Evolutionary conservation across 64 coral and sea anemone species (phyloP).

Genomic region (Hydrozoanthus tunicans): DNA sequence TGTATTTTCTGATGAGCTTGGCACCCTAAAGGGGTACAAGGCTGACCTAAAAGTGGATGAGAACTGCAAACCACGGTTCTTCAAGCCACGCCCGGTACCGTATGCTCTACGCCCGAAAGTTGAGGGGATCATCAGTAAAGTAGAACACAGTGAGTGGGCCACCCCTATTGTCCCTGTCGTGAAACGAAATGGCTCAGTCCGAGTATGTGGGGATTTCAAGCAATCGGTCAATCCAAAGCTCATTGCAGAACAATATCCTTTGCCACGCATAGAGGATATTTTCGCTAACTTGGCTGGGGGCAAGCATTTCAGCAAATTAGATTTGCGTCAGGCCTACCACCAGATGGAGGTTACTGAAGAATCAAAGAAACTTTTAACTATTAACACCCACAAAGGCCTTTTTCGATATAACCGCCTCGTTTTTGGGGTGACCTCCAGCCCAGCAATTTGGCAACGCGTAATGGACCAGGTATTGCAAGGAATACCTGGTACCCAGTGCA

Average conservation of each 20-base stretch:
- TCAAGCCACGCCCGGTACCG: slow-evolving; percentile 51
- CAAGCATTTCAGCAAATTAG: neutral
- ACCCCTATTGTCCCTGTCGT: neutral
- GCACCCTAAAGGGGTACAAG: slow-evolving; percentile 53
- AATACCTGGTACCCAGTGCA: neutral
- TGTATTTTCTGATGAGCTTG: slow-evolving; percentile 64
- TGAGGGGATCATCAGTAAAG: slow-evolving; percentile 34
- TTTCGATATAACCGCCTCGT: neutral
- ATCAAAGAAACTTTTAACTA: neutral
- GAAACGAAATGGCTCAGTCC: neutral
- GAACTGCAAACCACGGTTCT: slow-evolving; percentile 35
- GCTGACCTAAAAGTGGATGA: slow-evolving; percentile 54
- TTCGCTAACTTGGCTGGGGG: no score
- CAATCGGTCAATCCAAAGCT: neutral
- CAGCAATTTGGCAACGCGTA: no score
- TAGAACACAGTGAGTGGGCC: neutral
- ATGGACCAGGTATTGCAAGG: no score
- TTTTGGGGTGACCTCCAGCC: neutral
- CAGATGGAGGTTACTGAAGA: neutral
- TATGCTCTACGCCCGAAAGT: slow-evolving; percentile 55
- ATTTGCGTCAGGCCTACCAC: neutral
- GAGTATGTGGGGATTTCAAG: neutral
- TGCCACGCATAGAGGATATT: no score
- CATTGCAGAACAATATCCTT: no score
- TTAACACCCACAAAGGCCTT: neutral